A percentile compares a stretch with the other conserved stretches of the same genome.
phyloP scores from a whole-genome alignment of 2,113 vertebrate species.

The Neoarius graeffei region DNA sequence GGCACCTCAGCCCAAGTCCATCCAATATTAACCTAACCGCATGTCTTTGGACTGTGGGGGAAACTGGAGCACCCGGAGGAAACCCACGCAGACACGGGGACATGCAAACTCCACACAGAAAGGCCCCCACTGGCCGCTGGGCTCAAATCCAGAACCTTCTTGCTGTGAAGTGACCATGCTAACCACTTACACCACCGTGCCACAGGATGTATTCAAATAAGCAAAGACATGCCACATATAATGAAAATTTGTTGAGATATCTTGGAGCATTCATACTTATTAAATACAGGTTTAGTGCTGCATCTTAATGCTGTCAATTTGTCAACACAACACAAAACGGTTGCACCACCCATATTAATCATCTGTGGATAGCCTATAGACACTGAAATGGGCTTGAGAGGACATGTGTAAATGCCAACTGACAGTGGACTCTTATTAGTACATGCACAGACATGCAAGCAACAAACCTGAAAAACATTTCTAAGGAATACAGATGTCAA shows the following conservation, averaged over 20 bases:
- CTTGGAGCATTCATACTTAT: not conserved
- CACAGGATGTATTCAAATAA: not conserved
- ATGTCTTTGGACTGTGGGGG: no score
- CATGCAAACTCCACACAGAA: no score
- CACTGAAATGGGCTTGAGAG: constrained; percentile 16
- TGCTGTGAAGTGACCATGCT: no score
- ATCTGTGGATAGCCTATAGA: not conserved
- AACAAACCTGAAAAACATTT: constrained; percentile 9
- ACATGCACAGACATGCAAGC: constrained; percentile 13
- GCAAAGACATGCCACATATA: constrained; percentile 10
- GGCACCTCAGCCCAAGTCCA: no score
- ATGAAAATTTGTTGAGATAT: constrained; percentile 4
- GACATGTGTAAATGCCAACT: constrained; percentile 10
- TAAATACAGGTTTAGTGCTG: constrained; percentile 9
- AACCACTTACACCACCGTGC: no score
- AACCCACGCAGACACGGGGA: no score
- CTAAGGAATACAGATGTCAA: not conserved
- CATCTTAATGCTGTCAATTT: not conserved
- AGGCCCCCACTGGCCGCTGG: no score
- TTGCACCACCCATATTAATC: not conserved
- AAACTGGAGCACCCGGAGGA: no score
- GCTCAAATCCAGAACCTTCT: no score
- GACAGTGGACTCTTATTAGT: not conserved
- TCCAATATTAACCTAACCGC: no score
- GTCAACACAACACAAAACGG: constrained; percentile 6